Base-by-base conservation (phyloP, 2,797 vertebrate genomes). In the Mastacembelus armatus region DNA sequence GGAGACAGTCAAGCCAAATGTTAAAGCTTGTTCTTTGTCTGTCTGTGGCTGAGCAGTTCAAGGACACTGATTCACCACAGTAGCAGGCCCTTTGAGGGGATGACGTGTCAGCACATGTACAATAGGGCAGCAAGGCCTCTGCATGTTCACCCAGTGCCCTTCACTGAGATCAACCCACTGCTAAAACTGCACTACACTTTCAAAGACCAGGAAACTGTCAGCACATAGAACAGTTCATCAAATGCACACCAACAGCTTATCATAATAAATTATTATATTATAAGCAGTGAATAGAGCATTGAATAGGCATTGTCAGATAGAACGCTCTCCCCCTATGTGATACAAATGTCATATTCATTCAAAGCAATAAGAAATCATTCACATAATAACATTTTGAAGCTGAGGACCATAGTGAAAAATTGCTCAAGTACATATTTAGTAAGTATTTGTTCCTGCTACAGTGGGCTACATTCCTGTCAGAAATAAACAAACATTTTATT, bases 51-150 rank as follows among this genome's bases (percentile, higher is more conserved):
- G 81, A 88, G 83, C 81, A 71, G 84, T 87, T 93, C 88, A 92
- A 92, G 90, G 90, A 88, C 90, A 84, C 80, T 84, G 84, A 91
- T 89, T 92, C 85, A 87, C 84, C 82, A 76, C 86, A 85, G 74
- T 57, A 26, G 57, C 77, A 54, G 64, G 72, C 81, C 78, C 77
- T 91, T 89, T 71, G 85, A 86, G 85, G 85, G 88, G 88, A 80
- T 84, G 89, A 88, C 61, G 79, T 78, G 90, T 89, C 89, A 77
- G 84, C 79, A 78, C 88, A 83, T 85, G 86, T 79, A 88, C 87
- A 87, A 87, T 84, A 30, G 87, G 73, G 78, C 73, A 75, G 72
- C 69, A 39, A 76, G 84, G 78, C 75, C 84, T 78, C 66, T 38
- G 71, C 78, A 65, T 84, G 88, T 73, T 86, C 78, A 81, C 74